Conservation (phyloP, 2,113 vertebrate species). For the Barnardius zonarius region DNA sequence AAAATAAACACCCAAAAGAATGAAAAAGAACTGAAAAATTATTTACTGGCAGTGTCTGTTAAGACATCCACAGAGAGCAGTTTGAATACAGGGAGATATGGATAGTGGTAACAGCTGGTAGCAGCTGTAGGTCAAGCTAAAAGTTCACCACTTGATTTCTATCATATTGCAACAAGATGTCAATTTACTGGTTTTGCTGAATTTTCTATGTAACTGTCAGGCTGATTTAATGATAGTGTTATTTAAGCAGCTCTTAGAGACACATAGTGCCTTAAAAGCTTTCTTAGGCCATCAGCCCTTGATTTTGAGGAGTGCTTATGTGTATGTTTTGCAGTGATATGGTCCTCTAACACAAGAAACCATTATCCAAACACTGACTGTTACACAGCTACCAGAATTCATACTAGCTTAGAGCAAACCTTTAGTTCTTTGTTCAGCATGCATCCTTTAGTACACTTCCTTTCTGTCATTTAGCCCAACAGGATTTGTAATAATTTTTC, state of each 20-base stretch:
- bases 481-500: not conserved
- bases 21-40: not conserved
- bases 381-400: not conserved
- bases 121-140: not conserved
- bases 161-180: not conserved
- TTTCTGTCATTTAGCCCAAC: not conserved
- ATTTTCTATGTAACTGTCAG: not conserved
- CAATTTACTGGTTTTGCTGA: not conserved
- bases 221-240: not conserved
- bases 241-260: not conserved
- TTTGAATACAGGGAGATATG: not conserved
- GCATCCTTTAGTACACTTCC: not conserved
- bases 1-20: not conserved
- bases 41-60: not conserved
- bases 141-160: not conserved
- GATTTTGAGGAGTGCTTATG: not conserved
- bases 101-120: not conserved
- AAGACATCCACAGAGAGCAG: not conserved
- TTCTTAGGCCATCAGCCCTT: not conserved
- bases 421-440: not conserved
- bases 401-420: not conserved
- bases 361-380: not conserved
- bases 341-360: not conserved
- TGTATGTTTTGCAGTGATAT: not conserved
- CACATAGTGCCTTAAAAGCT: not conserved